Base-by-base conservation (phyloP, 2,797 vertebrate genomes). In the Girardinus metallicus region DNA sequence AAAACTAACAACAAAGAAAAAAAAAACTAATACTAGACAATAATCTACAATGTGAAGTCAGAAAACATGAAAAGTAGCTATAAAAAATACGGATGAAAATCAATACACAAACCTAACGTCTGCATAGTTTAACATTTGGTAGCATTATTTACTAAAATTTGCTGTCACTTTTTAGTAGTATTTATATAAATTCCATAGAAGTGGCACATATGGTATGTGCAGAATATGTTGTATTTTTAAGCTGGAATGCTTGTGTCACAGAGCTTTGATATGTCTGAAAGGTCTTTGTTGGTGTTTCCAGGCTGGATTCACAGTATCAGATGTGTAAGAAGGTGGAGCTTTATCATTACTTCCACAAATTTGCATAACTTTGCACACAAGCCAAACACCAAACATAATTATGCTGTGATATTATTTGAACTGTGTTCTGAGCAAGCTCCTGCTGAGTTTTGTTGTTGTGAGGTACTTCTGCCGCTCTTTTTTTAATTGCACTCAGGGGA, bases 401-500 rank as follows among this genome's bases (percentile, higher is more conserved):
- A 68, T 1, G 5, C 21, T 41, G 64, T 70, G 23, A 70, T 36
- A 41, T 15, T 36, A 41, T 23, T 31, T 57, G 6, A 44, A 26
- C 51, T 73, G 18, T 78, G 29, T 55, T 7, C n/a, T 26, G 41
- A 34, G 23, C 36, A 18, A 73, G 21, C 31, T 43, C 62, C 47
- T 66, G 23, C 66, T 70, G 46, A n/a, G 70, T 39, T 80, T 74
- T 43, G 68, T 66, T 77, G 39, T 70, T 81, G 80, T 47, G 73
- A 77, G 44, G 47, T 4, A 5, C 57, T 43, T 70, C 76, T 80
- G 15, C 11, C 31, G 39, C 77, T 82, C 21, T 0, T 2, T 31
- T 86, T 74, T 74, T n/a, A 43, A 68, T 75, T 16, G 8, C 46
- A 34, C 57, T n/a, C 12, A 68, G 21, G 31, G 39, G 53, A 71